These are phyloP conservation scores for Paelopatides confundens DNA, from an alignment of 53 echinoderm and acorn worm species.

Conservation along the genomic window DNA sequence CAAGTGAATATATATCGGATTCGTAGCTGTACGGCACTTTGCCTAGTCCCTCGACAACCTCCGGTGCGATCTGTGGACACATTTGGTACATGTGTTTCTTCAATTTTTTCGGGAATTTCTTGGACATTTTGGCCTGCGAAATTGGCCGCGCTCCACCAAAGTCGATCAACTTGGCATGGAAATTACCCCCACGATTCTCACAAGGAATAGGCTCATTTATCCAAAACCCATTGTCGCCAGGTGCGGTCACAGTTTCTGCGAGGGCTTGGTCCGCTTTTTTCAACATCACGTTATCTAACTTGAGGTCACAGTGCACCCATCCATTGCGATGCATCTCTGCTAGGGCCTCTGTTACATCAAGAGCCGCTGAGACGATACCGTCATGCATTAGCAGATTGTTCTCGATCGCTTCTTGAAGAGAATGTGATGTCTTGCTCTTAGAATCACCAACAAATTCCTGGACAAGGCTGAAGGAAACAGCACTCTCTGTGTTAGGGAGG, in stretches of 20 bases:
- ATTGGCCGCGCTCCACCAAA: conserved; percentile 31
- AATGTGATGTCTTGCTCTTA: not conserved
- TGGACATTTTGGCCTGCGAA: not conserved
- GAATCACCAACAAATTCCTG: conserved; percentile 19
- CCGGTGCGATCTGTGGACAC: conserved; percentile 28
- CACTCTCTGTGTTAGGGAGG: conserved; percentile 23
- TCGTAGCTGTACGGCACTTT: conserved; percentile 12
- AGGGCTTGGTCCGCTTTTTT: not conserved
- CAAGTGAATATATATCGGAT: conserved; percentile 15
- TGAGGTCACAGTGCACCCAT: conserved; percentile 34
- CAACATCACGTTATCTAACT: conserved; percentile 1
- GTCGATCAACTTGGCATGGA: conserved; percentile 29
- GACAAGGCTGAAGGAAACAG: conserved; percentile 14
- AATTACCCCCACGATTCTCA: not conserved
- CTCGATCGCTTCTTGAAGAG: not conserved
- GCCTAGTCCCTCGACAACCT: conserved; percentile 11
- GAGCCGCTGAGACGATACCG: not conserved
- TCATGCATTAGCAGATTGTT: not conserved
- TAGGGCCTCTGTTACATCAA: not conserved
- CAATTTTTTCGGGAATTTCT: not conserved
- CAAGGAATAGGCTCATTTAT: not conserved
- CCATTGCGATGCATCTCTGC: conserved; percentile 12
- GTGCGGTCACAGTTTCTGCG: not conserved
- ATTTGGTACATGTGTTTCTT: not conserved
- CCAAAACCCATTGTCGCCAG: not conserved